phyloP scores from a whole-genome alignment of 37 sponge, comb jelly and placozoan species.

The Aplysina aerophoba region DNA sequence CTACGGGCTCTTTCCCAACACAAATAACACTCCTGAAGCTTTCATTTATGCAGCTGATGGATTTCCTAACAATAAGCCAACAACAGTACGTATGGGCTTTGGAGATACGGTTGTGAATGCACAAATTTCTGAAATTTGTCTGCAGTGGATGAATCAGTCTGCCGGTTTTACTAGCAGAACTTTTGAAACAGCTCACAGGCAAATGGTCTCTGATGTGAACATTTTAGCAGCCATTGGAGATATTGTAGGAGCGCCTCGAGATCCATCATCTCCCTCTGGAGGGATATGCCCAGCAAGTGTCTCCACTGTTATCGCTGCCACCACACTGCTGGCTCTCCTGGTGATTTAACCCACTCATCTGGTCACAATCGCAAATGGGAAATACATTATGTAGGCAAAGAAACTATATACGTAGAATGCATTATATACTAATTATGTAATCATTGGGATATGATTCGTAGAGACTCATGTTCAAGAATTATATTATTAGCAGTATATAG shows the following conservation, averaged over 20 bases:
- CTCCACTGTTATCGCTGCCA: no score
- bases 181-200: conserved; percentile 31
- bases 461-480: no score
- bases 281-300: no score
- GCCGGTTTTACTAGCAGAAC: not conserved
- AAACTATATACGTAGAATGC: no score
- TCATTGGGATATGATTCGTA: no score
- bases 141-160: not conserved
- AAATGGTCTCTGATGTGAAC: conserved; percentile 22
- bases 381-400: no score
- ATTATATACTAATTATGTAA: no score
- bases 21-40: conserved; percentile 24
- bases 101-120: not conserved
- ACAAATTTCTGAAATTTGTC: not conserved
- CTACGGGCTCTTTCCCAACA: conserved; percentile 40
- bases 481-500: no score
- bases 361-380: no score
- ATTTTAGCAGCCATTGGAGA: conserved; percentile 28
- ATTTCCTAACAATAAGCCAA: conserved; percentile 40
- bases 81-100: not conserved
- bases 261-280: no score
- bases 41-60: conserved; percentile 11
- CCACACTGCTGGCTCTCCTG: no score
- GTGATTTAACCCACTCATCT: no score
- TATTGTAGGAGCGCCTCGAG: not conserved